Evolutionary conservation across 92 coral and sea anemone species (phyloP).

Genomic region (Heteractis magnifica): DNA sequence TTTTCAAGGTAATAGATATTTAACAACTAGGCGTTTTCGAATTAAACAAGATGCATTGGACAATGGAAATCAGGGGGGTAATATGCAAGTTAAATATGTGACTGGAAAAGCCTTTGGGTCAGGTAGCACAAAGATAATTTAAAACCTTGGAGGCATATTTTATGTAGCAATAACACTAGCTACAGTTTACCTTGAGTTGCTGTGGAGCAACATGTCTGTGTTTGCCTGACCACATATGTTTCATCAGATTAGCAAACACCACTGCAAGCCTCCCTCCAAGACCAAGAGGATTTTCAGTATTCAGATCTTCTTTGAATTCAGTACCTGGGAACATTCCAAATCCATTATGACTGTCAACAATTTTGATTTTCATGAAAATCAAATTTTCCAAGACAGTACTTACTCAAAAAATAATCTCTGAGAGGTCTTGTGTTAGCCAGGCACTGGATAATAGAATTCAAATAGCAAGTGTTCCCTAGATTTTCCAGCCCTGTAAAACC

Average conservation of each 20-base stretch:
- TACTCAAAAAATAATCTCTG: conserved; percentile 82
- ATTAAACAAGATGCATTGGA: too few relatives aligned
- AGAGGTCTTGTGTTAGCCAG: conserved; percentile 78
- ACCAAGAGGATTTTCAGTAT: conserved; percentile 82
- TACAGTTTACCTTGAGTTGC: conserved; percentile 72
- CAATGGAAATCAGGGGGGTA: too few relatives aligned
- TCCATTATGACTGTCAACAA: too few relatives aligned
- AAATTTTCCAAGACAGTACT: conserved; percentile 19
- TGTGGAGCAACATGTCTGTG: conserved; percentile 72
- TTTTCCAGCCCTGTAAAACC: conserved; percentile 90
- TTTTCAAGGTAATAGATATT: too few relatives aligned
- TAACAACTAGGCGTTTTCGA: too few relatives aligned
- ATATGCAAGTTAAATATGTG: too few relatives aligned
- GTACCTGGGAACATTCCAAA: conserved; percentile 33
- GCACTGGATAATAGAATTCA: conserved; percentile 96
- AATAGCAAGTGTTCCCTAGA: conserved; percentile 81
- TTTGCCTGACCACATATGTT: conserved; percentile 90
- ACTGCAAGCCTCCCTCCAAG: conserved; percentile 75
- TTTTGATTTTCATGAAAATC: too few relatives aligned
- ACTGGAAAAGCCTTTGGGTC: too few relatives aligned
- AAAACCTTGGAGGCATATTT: not conserved
- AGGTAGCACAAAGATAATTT: too few relatives aligned
- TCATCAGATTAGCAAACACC: conserved; percentile 68
- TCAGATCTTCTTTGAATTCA: conserved; percentile 64
- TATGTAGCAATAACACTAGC: not conserved